These are phyloP conservation scores for Cyclina sinensis DNA, from an alignment of 1,140 invertebrate species.

Conservation along the genomic window DNA sequence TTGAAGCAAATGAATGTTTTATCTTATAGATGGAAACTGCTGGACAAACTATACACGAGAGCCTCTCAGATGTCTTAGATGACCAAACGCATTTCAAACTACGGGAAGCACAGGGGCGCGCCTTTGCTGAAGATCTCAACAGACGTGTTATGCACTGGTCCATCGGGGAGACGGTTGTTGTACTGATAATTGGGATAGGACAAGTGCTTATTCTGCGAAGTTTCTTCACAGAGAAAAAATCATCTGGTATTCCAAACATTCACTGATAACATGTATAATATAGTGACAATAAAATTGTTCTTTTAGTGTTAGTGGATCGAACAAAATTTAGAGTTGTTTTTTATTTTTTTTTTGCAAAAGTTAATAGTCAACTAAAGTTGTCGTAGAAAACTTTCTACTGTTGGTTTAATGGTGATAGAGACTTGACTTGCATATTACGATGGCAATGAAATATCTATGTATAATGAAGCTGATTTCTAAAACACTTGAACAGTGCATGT, in stretches of 20 bases:
- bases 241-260: conserved; percentile 73
- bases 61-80: conserved; percentile 95
- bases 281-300: too few species aligned
- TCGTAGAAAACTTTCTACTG: too few species aligned
- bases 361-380: too few species aligned
- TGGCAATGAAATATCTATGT: too few species aligned
- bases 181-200: conserved; percentile 94
- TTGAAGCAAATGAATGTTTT: too few species aligned
- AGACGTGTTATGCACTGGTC: conserved; percentile 97
- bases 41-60: conserved; percentile 95
- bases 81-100: conserved; percentile 98
- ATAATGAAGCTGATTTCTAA: too few species aligned
- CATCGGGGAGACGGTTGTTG: conserved; percentile 93
- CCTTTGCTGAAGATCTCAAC: conserved; percentile 98
- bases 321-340: too few species aligned
- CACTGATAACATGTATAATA: neutral
- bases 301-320: too few species aligned
- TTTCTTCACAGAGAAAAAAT: conserved; percentile 96
- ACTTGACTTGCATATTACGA: too few species aligned
- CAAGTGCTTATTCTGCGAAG: conserved; percentile 97
- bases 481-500: too few species aligned
- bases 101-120: conserved; percentile 96
- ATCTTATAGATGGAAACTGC: conserved; percentile 95
- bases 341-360: too few species aligned
- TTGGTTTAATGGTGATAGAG: too few species aligned